A percentile compares a stretch with the other conserved stretches of the same genome.
Evolutionary conservation across 1,140 invertebrate species (phyloP).

Genomic region (Drosophila tristis): DNA sequence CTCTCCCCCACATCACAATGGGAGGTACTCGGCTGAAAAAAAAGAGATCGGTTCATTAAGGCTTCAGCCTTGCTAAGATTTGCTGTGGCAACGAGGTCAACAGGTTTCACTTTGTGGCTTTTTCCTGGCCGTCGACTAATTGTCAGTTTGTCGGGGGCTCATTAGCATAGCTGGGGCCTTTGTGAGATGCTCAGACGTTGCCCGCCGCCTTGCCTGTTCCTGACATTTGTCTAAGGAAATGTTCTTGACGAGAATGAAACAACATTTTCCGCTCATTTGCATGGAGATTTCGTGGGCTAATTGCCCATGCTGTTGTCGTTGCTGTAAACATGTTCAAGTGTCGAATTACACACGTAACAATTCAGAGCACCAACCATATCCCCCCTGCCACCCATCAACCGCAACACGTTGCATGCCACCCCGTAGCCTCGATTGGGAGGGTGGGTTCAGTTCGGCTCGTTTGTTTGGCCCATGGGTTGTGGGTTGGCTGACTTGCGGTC

Average conservation of each 20-base stretch:
- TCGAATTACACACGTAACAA: conserved; percentile 70
- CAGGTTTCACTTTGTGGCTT: conserved; percentile 65
- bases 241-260: conserved; percentile 39
- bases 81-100: conserved; percentile 49
- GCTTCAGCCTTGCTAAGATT: conserved; percentile 43
- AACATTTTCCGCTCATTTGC: conserved; percentile 59
- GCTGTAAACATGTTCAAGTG: conserved; percentile 38
- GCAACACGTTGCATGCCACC: conserved; percentile 39
- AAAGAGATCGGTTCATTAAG: conserved; percentile 49
- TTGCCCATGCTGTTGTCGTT: conserved; percentile 53
- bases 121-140: conserved; percentile 49
- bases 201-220: conserved; percentile 34
- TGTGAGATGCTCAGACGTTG: background rate
- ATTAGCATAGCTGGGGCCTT: conserved; percentile 62
- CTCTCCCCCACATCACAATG: background rate
- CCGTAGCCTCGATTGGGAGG: conserved; percentile 9
- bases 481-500: conserved; percentile 65
- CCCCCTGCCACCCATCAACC: background rate
- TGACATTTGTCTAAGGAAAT: conserved; percentile 60
- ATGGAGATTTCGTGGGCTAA: conserved; percentile 58
- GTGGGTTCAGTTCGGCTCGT: conserved; percentile 16
- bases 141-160: conserved; percentile 51
- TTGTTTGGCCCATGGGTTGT: background rate
- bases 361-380: conserved; percentile 13
- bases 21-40: background rate